These are phyloP conservation scores for Watsonalla binaria DNA, from an alignment of 2,888 invertebrate genomes.

Conservation along the genomic window DNA sequence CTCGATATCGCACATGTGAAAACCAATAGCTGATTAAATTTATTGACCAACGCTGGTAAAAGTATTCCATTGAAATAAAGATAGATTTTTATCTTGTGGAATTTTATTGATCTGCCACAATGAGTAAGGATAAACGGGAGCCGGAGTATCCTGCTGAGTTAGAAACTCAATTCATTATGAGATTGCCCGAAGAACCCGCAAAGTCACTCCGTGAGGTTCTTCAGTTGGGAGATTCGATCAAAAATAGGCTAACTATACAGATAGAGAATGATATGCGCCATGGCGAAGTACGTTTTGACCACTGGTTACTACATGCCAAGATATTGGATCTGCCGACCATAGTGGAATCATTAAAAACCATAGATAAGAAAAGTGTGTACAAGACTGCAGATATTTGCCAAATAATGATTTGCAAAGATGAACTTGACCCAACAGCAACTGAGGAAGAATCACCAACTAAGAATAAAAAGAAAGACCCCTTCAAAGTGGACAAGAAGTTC, in stretches of 20 bases:
- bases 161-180: conserved; percentile 87
- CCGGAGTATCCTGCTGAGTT: conserved; percentile 77
- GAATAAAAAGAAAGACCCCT: conserved; percentile 87
- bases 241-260: conserved; percentile 88
- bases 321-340: conserved; percentile 92
- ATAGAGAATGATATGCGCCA: conserved; percentile 90
- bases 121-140: conserved; percentile 31
- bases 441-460: conserved; percentile 86
- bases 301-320: conserved; percentile 88
- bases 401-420: conserved; percentile 88
- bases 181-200: conserved; percentile 87
- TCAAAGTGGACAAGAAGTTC: conserved; percentile 88
- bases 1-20: too few relatives aligned
- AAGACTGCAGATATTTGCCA: conserved; percentile 97
- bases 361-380: conserved; percentile 95
- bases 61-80: neutral
- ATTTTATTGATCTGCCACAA: neutral
- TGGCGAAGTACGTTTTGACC: conserved; percentile 90
- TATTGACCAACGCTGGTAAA: neutral
- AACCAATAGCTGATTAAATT: too few relatives aligned
- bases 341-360: conserved; percentile 93
- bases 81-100: too few relatives aligned
- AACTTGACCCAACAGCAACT: conserved; percentile 84
- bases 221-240: conserved; percentile 83
- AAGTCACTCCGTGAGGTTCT: conserved; percentile 83